Evolutionary conservation across 2,797 vertebrate genomes (phyloP).

Genomic region (Perdix hodgsoniae): DNA sequence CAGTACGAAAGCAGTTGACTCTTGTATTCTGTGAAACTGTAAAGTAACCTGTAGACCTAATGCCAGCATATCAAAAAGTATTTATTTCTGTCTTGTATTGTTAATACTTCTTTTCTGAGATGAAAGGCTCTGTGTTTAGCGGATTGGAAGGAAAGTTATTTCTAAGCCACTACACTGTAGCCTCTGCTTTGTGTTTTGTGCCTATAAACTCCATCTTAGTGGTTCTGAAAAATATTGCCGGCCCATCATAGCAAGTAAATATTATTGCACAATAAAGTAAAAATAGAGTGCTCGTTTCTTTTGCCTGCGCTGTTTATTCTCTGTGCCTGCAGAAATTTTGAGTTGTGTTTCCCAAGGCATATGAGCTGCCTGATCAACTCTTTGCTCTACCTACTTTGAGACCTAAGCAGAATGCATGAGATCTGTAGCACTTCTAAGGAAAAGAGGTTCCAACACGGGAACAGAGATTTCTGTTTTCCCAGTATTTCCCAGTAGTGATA

Average conservation of each 20-base stretch:
- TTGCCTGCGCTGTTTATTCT: not conserved
- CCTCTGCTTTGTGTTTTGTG: not conserved
- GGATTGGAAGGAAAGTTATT: not conserved
- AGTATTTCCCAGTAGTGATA: not conserved
- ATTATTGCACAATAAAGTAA: not conserved
- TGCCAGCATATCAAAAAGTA: not conserved
- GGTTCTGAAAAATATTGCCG: not conserved
- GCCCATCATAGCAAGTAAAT: not conserved
- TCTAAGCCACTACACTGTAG: not conserved
- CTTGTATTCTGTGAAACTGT: not conserved
- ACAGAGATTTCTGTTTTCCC: too few relatives aligned
- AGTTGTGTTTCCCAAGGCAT: accelerated
- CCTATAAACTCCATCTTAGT: not conserved
- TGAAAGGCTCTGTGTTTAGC: not conserved
- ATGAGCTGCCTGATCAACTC: not conserved
- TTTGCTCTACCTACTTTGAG: not conserved
- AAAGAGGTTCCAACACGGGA: not conserved
- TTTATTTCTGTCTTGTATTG: not conserved
- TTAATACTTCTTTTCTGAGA: not conserved
- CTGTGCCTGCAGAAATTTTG: not conserved
- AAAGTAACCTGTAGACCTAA: not conserved
- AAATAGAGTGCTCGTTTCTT: not conserved
- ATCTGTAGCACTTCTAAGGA: not conserved
- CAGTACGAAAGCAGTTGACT: not conserved
- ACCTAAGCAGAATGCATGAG: not conserved